Evolutionary conservation across 2,797 vertebrate genomes (phyloP).

Genomic region (Typhlichthys eigenmanni): DNA sequence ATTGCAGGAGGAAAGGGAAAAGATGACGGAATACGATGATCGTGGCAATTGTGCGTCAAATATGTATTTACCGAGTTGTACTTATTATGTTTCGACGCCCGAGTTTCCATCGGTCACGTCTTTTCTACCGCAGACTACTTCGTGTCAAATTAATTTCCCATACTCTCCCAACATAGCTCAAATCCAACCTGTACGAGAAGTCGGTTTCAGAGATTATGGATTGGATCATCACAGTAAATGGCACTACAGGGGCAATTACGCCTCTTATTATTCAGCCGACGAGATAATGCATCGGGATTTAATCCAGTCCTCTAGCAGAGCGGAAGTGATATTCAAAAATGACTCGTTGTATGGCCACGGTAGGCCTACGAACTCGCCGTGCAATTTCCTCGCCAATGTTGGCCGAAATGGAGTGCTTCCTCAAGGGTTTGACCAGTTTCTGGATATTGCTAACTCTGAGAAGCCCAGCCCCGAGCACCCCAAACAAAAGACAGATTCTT

Average conservation of each 20-base stretch:
- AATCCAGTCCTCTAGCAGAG: slow-evolving; percentile 88
- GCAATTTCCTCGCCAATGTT: slow-evolving; percentile 88
- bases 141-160: slow-evolving; percentile 96
- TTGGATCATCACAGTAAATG: slow-evolving; percentile 95
- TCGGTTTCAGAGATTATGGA: slow-evolving; percentile 97
- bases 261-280: slow-evolving; percentile 93
- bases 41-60: slow-evolving; percentile 91
- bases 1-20: slow-evolving; percentile 78
- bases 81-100: slow-evolving; percentile 95
- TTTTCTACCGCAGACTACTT: slow-evolving; percentile 93
- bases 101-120: slow-evolving; percentile 95
- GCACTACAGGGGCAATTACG: slow-evolving; percentile 93
- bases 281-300: slow-evolving; percentile 97
- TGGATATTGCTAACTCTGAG: slow-evolving; percentile 81
- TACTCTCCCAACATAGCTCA: slow-evolving; percentile 94
- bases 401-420: slow-evolving; percentile 96
- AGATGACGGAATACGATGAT: slow-evolving; percentile 99
- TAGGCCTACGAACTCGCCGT: slow-evolving; percentile 77
- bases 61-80: slow-evolving; percentile 97
- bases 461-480: slow-evolving; percentile 70
- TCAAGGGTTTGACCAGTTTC: slow-evolving; percentile 97
- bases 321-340: slow-evolving; percentile 93
- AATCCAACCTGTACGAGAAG: slow-evolving; percentile 95
- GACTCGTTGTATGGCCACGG: slow-evolving; percentile 86
- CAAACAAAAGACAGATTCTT: slow-evolving; percentile 85